phyloP scores from a whole-genome alignment of 2,797 vertebrate species.

The Paratrypauchen microcephalus region DNA sequence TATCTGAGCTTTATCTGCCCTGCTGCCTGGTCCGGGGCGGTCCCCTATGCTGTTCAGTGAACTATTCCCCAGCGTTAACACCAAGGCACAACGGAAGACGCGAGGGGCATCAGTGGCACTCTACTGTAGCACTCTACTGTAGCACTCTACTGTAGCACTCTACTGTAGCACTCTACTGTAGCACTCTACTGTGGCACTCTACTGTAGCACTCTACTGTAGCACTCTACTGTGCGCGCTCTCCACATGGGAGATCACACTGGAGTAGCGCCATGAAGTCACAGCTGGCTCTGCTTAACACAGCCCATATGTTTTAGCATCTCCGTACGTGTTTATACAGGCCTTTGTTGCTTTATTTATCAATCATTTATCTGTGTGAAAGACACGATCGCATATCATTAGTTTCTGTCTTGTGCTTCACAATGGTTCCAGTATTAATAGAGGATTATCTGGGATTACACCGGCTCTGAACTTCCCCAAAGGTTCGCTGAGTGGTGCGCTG shows the following conservation, averaged over 20 bases:
- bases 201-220: neutral
- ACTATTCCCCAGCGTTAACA: conserved; percentile 62
- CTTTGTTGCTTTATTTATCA: conserved; percentile 30
- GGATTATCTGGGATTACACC: neutral
- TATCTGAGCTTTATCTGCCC: conserved; percentile 88
- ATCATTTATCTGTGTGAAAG: conserved; percentile 2
- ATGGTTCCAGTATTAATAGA: conserved; percentile 7
- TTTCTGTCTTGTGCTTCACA: conserved; percentile 2
- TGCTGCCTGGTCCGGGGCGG: conserved; percentile 81
- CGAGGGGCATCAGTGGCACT: neutral
- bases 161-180: neutral
- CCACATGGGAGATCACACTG: conserved; percentile 23
- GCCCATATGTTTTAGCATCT: conserved; percentile 6
- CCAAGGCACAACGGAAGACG: conserved; percentile 50
- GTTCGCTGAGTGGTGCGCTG: conserved; percentile 7
- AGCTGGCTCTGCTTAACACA: conserved; percentile 12
- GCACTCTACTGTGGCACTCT: conserved; percentile 2
- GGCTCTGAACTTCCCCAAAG: conserved; percentile 11
- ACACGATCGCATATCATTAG: conserved; percentile 6
- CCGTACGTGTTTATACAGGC: neutral
- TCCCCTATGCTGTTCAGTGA: conserved; percentile 72
- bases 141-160: neutral
- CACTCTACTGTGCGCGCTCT: conserved; percentile 6
- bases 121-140: neutral
- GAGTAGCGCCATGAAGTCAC: conserved; percentile 16